Conservation (phyloP, 2,888 invertebrate genomes). For the Apeira syringaria region DNA sequence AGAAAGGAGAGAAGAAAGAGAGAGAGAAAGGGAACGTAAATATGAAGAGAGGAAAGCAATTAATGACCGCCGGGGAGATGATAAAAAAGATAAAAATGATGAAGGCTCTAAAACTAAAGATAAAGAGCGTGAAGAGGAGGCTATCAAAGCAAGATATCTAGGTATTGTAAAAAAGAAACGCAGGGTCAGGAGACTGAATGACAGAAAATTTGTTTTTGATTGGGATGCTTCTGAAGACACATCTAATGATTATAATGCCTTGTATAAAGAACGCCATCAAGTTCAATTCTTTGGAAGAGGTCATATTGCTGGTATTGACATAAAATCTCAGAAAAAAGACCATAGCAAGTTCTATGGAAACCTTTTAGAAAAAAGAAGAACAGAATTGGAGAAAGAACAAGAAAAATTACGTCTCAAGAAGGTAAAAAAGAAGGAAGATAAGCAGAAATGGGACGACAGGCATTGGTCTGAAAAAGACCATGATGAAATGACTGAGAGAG, state of each 20-base stretch:
- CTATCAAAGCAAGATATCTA: conserved; percentile 97
- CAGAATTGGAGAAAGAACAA: conserved; percentile 98
- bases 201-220: conserved; percentile 99
- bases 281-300: conserved; percentile 99
- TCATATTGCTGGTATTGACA: conserved; percentile 98
- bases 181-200: conserved; percentile 96
- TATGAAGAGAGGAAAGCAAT: conserved; percentile 80
- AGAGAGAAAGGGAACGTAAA: conserved; percentile 69
- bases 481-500: conserved; percentile 98
- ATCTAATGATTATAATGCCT: conserved; percentile 97
- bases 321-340: conserved; percentile 97
- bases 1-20: conserved; percentile 86
- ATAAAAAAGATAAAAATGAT: conserved; percentile 77
- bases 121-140: conserved; percentile 96
- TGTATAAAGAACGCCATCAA: conserved; percentile 98
- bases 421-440: conserved; percentile 97
- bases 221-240: conserved; percentile 99
- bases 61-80: conserved; percentile 71
- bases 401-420: conserved; percentile 96
- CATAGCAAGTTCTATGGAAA: conserved; percentile 99
- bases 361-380: conserved; percentile 95
- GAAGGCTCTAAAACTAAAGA: conserved; percentile 87
- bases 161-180: conserved; percentile 97
- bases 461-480: conserved; percentile 98
- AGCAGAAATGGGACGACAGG: conserved; percentile 99